Evolutionary conservation across 1,140 invertebrate species (phyloP).

Genomic region (Tetramorium parvispinum): DNA sequence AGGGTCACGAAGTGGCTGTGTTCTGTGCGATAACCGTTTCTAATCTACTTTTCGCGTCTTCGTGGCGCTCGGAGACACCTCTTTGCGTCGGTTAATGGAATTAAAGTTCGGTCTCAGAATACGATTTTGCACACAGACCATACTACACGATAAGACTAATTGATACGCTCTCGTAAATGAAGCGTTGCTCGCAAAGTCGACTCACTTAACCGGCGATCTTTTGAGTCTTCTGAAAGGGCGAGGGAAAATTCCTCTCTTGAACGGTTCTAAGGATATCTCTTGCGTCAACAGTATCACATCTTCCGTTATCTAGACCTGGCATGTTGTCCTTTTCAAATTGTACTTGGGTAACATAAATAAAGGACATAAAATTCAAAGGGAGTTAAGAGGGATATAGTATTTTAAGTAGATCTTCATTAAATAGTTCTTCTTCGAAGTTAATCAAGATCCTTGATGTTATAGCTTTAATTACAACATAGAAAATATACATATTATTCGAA

Average conservation of each 20-base stretch:
- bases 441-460: not conserved
- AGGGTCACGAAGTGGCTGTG: slow-evolving; percentile 42
- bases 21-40: slow-evolving; percentile 64
- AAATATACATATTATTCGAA: not conserved
- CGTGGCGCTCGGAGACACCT: slow-evolving; percentile 61
- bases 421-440: not conserved
- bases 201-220: slow-evolving; percentile 70
- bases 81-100: slow-evolving; percentile 64
- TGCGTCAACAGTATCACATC: slow-evolving; percentile 58
- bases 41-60: slow-evolving; percentile 73
- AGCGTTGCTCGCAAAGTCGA: slow-evolving; percentile 70
- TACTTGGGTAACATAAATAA: not conserved
- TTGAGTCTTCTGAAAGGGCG: slow-evolving; percentile 65
- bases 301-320: slow-evolving; percentile 23
- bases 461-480: not conserved
- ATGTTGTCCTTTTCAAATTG: slow-evolving; percentile 12
- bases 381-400: too few relatives aligned
- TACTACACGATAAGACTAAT: slow-evolving; percentile 65
- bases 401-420: not conserved
- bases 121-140: slow-evolving; percentile 58
- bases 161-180: slow-evolving; percentile 64
- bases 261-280: slow-evolving; percentile 51
- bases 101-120: slow-evolving; percentile 59
- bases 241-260: slow-evolving; percentile 39
- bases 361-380: slow-evolving; percentile 3